phyloP scores from a whole-genome alignment of 2,888 invertebrate genomes.

The Xestoiulus laeticollis region DNA sequence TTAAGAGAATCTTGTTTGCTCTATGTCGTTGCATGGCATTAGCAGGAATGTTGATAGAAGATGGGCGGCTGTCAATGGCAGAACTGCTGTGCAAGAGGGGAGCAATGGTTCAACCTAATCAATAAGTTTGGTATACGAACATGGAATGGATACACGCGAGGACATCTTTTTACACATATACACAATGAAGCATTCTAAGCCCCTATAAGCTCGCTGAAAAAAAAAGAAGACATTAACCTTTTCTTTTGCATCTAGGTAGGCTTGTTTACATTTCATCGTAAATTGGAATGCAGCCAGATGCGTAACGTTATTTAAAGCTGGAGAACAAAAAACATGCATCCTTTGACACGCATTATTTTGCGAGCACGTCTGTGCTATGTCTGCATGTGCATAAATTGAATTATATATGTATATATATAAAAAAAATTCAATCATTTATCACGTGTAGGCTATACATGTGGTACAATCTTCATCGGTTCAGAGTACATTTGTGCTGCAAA shows the following conservation, averaged over 20 bases:
- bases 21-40: not conserved
- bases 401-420: too few species aligned
- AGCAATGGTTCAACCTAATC: not conserved
- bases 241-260: not conserved
- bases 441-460: not conserved
- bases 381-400: not conserved
- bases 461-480: not conserved
- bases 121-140: not conserved
- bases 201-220: too few species aligned
- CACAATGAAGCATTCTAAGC: not conserved
- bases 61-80: not conserved
- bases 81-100: not conserved
- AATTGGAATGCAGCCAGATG: slow-evolving; percentile 1
- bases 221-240: slow-evolving; percentile 9
- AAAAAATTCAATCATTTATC: not conserved
- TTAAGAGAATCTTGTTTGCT: not conserved
- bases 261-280: not conserved
- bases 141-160: not conserved
- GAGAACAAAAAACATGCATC: not conserved
- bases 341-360: slow-evolving; percentile 9
- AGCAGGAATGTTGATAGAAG: not conserved
- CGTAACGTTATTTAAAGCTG: slow-evolving; percentile 1
- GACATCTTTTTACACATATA: not conserved
- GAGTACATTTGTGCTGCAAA: not conserved
- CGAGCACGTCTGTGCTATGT: not conserved